phyloP scores from a whole-genome alignment of 2,888 invertebrate species.

The Lepidocyrtoides sp. region DNA sequence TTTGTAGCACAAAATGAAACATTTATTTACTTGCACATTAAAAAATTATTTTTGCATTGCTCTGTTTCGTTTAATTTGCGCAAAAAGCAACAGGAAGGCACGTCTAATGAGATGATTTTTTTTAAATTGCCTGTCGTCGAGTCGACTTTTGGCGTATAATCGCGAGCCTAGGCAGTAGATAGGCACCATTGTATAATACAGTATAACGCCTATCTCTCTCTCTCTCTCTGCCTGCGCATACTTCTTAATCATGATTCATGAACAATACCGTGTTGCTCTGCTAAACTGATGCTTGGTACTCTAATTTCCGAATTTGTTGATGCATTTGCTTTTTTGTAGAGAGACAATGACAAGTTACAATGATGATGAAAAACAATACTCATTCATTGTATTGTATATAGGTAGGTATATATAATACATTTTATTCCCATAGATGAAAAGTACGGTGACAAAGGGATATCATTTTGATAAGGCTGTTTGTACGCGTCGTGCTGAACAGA shows the following conservation, averaged over 20 bases:
- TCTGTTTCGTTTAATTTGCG: not conserved
- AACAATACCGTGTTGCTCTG: slow-evolving; percentile 3
- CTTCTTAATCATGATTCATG: not conserved
- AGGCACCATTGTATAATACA: no score
- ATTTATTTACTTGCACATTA: not conserved
- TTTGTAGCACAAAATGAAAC: slow-evolving; percentile 12
- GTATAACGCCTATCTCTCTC: no score
- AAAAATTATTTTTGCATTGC: not conserved
- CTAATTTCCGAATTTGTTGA: slow-evolving; percentile 57
- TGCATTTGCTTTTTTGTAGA: not conserved
- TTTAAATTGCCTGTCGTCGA: slow-evolving; percentile 29
- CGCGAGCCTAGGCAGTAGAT: not conserved
- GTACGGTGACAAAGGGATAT: slow-evolving; percentile 12
- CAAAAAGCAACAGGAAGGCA: slow-evolving; percentile 22
- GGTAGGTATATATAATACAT: no score
- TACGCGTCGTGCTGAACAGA: slow-evolving; percentile 22
- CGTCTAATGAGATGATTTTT: slow-evolving; percentile 54
- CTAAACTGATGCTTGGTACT: slow-evolving; percentile 15
- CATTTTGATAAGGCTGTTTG: slow-evolving; percentile 9
- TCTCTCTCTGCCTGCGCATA: no score
- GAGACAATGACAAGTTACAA: slow-evolving; percentile 58
- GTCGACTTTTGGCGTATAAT: slow-evolving; percentile 37
- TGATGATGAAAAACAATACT: slow-evolving; percentile 58
- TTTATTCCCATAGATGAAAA: not conserved
- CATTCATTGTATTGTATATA: slow-evolving; percentile 47